Conservation (phyloP, 2,888 invertebrate species). For the Ptychoptera albimana region DNA sequence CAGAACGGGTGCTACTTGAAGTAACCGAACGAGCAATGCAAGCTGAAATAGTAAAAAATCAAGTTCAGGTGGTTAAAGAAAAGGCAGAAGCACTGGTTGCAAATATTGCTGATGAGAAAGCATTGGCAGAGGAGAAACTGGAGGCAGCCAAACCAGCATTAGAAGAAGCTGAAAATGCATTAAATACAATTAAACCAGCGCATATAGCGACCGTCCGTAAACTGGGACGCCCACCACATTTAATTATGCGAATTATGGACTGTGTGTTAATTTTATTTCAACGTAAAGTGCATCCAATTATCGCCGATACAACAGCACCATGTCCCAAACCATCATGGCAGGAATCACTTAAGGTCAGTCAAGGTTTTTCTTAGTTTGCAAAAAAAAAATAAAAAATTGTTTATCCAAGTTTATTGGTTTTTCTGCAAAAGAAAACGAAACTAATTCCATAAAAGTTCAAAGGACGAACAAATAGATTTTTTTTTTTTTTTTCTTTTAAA, state of each 20-base stretch:
- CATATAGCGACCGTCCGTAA: slow-evolving; percentile 92
- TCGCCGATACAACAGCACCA: slow-evolving; percentile 58
- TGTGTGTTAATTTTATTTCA: slow-evolving; percentile 88
- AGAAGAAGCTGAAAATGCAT: slow-evolving; percentile 85
- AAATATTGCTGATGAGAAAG: slow-evolving; percentile 79
- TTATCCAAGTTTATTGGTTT: too few relatives aligned
- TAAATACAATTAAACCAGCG: slow-evolving; percentile 92
- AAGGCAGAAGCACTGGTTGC: slow-evolving; percentile 81
- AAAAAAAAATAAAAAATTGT: too few relatives aligned
- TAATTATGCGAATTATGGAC: slow-evolving; percentile 98
- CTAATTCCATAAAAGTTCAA: too few relatives aligned
- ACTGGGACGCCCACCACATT: slow-evolving; percentile 84
- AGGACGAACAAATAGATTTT: too few relatives aligned
- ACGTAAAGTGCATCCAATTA: slow-evolving; percentile 66
- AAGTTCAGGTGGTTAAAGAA: slow-evolving; percentile 90
- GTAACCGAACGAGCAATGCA: slow-evolving; percentile 89
- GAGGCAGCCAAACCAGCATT: slow-evolving; percentile 92
- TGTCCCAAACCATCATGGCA: slow-evolving; percentile 94
- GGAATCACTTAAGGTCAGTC: slow-evolving; percentile 70
- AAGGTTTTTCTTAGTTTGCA: too few relatives aligned
- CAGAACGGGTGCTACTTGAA: slow-evolving; percentile 72
- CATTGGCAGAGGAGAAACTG: slow-evolving; percentile 76
- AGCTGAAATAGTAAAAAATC: slow-evolving; percentile 88
- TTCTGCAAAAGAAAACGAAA: too few relatives aligned
- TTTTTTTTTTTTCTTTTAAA: background rate